These are phyloP conservation scores for Drosophila fungiperda DNA, from an alignment of 2,888 invertebrate genomes.

Conservation along the genomic window DNA sequence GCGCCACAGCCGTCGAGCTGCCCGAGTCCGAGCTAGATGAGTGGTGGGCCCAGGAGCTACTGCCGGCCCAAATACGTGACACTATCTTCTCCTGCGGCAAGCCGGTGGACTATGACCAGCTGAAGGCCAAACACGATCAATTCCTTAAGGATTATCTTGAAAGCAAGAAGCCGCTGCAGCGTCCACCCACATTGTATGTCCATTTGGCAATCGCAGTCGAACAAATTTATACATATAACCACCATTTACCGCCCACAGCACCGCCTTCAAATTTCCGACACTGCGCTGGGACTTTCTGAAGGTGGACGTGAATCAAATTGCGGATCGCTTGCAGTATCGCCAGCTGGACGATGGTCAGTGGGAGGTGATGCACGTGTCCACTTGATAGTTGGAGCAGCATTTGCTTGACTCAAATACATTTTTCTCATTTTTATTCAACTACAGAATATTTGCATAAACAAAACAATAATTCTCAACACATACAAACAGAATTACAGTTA, in stretches of 20 bases:
- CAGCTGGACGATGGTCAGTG: constrained; percentile 55
- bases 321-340: constrained; percentile 83
- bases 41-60: constrained; percentile 76
- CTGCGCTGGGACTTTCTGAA: constrained; percentile 83
- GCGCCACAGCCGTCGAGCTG: constrained; percentile 79
- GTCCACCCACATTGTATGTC: constrained; percentile 78
- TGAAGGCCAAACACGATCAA: constrained; percentile 66
- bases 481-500: constrained; percentile 52
- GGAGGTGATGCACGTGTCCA: constrained; percentile 77
- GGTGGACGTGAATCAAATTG: constrained; percentile 65
- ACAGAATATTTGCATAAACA: constrained; percentile 46
- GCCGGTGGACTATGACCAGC: constrained; percentile 63
- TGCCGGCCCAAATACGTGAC: constrained; percentile 78
- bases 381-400: constrained; percentile 46
- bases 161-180: constrained; percentile 55
- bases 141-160: constrained; percentile 54
- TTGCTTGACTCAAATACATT: background rate
- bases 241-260: constrained; percentile 56
- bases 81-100: constrained; percentile 80
- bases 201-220: background rate
- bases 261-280: constrained; percentile 81
- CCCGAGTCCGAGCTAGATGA: constrained; percentile 55
- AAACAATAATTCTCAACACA: constrained; percentile 74
- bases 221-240: constrained; percentile 4
- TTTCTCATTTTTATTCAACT: constrained; percentile 57